A percentile compares a stretch with the other conserved stretches of the same genome.
Evolutionary conservation across 2,888 invertebrate genomes (phyloP).

Genomic region (Meteorus colon): DNA sequence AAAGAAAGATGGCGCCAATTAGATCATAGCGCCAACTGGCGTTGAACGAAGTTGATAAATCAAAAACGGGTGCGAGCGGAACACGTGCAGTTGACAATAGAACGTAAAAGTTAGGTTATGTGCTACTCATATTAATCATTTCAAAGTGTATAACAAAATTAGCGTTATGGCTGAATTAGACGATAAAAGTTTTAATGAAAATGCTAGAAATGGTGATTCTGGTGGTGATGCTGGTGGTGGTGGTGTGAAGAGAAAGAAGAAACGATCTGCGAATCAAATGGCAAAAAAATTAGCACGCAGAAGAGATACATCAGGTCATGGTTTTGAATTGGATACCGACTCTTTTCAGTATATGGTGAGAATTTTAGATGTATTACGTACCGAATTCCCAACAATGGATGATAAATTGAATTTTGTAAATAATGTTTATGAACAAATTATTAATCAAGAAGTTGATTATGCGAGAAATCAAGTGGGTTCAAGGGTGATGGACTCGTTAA

Average conservation of each 20-base stretch:
- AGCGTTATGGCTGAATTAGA: neutral
- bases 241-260: slow-evolving; percentile 77
- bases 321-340: slow-evolving; percentile 81
- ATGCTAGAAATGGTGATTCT: neutral
- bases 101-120: neutral
- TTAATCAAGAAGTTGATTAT: slow-evolving; percentile 81
- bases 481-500: slow-evolving; percentile 83
- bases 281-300: slow-evolving; percentile 85
- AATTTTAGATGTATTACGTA: slow-evolving; percentile 82
- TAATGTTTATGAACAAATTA: slow-evolving; percentile 84
- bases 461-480: slow-evolving; percentile 88
- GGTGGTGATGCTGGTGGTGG: slow-evolving; percentile 57
- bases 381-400: slow-evolving; percentile 80
- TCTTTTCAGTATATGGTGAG: slow-evolving; percentile 86
- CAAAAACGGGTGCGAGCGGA: no score
- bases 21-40: no score
- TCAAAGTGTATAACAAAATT: neutral
- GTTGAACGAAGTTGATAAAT: no score
- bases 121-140: neutral
- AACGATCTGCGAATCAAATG: slow-evolving; percentile 81
- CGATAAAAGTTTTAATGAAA: neutral
- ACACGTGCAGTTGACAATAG: neutral
- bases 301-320: slow-evolving; percentile 75
- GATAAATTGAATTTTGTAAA: slow-evolving; percentile 83
- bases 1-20: no score